phyloP scores from a whole-genome alignment of 2,113 vertebrate species.

The Passer domesticus region DNA sequence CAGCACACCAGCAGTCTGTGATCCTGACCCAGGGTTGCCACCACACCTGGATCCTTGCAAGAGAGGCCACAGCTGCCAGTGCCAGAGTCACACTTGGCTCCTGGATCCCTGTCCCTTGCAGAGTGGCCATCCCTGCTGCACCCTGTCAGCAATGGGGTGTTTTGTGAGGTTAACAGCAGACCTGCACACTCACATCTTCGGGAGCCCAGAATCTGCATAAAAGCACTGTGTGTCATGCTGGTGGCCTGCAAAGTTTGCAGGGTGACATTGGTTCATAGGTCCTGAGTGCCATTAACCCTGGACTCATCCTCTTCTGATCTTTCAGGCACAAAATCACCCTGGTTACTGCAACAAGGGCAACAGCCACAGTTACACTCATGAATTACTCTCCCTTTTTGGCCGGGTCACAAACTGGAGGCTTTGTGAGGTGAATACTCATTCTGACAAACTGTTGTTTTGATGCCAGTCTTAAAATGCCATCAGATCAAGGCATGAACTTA shows the following conservation, averaged over 20 bases:
- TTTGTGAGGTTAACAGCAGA: neutral
- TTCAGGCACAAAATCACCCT: neutral
- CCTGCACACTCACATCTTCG: neutral
- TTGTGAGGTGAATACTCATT: neutral
- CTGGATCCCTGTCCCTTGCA: neutral
- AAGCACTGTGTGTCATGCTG: neutral
- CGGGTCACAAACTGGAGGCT: neutral
- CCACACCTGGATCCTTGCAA: rapidly evolving
- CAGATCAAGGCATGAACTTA: neutral
- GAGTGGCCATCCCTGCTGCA: rapidly evolving
- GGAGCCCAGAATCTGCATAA: neutral
- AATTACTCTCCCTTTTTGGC: neutral
- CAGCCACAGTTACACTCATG: rapidly evolving
- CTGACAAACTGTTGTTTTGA: neutral
- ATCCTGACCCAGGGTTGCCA: neutral
- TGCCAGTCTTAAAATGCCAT: neutral
- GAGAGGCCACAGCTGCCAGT: neutral
- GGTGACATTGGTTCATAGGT: neutral
- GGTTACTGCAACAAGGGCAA: neutral
- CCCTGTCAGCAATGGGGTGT: neutral
- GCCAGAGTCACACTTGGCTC: rapidly evolving
- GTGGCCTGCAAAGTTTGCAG: neutral
- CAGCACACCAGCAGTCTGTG: rapidly evolving
- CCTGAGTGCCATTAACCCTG: neutral
- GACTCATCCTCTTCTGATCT: neutral